Conservation (phyloP, 2,113 vertebrate genomes). For the Nothocercus julius region DNA sequence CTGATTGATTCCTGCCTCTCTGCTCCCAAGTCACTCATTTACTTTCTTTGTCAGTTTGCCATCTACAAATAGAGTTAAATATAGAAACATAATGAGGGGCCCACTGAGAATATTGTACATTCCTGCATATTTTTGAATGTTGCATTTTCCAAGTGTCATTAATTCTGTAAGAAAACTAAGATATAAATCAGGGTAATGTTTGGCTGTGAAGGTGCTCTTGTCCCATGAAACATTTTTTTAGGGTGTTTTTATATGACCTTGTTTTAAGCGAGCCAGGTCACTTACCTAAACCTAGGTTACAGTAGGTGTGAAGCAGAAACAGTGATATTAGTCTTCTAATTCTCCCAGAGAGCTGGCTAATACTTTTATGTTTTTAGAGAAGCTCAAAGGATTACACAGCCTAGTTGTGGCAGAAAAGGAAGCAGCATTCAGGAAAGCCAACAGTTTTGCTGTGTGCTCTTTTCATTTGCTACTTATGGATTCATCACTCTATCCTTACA, state of each 20-base stretch:
- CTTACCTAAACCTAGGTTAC: not conserved
- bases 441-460: not conserved
- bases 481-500: not conserved
- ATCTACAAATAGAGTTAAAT: slow-evolving; percentile 39
- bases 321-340: not conserved
- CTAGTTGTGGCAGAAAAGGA: not conserved
- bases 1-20: not conserved
- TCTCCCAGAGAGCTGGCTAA: not conserved
- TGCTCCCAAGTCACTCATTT: slow-evolving; percentile 19
- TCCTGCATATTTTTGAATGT: slow-evolving; percentile 33
- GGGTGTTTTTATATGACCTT: not conserved
- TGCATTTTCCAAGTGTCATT: not conserved
- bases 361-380: not conserved
- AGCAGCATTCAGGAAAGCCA: not conserved
- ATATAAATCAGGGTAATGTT: not conserved
- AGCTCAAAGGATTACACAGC: not conserved
- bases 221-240: not conserved
- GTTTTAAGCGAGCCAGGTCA: not conserved
- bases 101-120: slow-evolving; percentile 16
- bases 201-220: not conserved
- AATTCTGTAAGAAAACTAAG: not conserved
- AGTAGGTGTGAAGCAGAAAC: not conserved
- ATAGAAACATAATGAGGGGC: slow-evolving; percentile 10
- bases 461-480: not conserved
- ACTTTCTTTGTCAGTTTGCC: slow-evolving; percentile 25